Conservation (phyloP, 2,888 invertebrate species). For the Cephus sareptanus region DNA sequence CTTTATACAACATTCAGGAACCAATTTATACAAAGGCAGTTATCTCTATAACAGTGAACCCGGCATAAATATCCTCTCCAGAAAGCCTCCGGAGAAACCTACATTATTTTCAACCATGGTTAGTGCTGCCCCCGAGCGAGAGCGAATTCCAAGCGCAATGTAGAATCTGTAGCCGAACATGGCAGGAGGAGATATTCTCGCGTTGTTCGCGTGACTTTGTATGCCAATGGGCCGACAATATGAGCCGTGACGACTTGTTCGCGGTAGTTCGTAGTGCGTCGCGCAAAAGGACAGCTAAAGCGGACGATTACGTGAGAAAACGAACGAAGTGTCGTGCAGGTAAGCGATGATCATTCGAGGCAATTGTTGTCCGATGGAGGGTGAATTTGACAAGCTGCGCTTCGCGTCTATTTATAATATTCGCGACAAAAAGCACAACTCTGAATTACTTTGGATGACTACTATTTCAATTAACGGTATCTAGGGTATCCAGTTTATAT, state of each 20-base stretch:
- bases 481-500: background rate
- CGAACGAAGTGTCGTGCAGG: background rate
- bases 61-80: background rate
- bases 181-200: conserved; percentile 44
- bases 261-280: conserved; percentile 29
- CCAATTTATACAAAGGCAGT: background rate
- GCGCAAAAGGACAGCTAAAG: conserved; percentile 21
- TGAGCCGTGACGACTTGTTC: conserved; percentile 37
- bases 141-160: conserved; percentile 9
- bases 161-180: conserved; percentile 38
- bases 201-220: conserved; percentile 41
- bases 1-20: background rate
- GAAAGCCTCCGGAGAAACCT: background rate
- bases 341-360: background rate
- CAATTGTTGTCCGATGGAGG: conserved; percentile 13
- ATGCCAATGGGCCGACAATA: conserved; percentile 40
- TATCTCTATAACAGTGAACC: background rate
- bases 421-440: conserved; percentile 10
- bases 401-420: conserved; percentile 22
- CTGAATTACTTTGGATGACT: background rate
- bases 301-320: background rate
- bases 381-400: conserved; percentile 30
- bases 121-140: conserved; percentile 15
- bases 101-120: background rate
- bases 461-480: background rate